These are phyloP conservation scores for Mormyrus hasselquistii DNA, from an alignment of 2,797 vertebrate species.

Conservation along the genomic window DNA sequence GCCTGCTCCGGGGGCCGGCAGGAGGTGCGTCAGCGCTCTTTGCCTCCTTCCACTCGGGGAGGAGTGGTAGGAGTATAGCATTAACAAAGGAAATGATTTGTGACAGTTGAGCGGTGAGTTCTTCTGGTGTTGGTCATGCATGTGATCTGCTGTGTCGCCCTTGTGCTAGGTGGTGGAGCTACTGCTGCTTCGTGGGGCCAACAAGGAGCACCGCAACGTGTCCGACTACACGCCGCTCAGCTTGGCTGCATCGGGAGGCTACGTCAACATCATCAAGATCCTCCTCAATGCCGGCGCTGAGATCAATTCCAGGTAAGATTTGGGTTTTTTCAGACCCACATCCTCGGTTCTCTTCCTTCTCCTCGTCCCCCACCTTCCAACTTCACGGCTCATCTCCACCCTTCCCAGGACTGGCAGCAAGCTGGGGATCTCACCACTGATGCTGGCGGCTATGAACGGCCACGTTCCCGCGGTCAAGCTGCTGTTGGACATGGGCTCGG, in stretches of 20 bases:
- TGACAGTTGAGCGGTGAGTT: background rate
- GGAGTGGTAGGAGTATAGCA: background rate
- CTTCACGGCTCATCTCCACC: slow-evolving; percentile 1
- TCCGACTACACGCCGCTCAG: slow-evolving; percentile 97
- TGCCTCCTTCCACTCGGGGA: background rate
- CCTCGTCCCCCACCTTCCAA: background rate
- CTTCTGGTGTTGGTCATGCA: background rate
- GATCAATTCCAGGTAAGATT: slow-evolving; percentile 89
- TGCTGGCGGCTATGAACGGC: slow-evolving; percentile 98
- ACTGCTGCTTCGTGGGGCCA: slow-evolving; percentile 90
- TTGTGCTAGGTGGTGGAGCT: slow-evolving; percentile 85
- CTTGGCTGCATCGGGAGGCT: slow-evolving; percentile 94
- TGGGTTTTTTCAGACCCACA: background rate
- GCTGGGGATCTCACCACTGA: slow-evolving; percentile 94
- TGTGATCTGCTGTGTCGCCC: background rate
- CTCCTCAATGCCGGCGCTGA: slow-evolving; percentile 96
- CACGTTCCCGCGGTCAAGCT: slow-evolving; percentile 95
- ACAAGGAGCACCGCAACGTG: slow-evolving; percentile 97
- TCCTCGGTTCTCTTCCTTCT: background rate
- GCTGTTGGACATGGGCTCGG: slow-evolving; percentile 95
- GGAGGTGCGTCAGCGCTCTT: slow-evolving; percentile 66
- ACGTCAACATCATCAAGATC: slow-evolving; percentile 99
- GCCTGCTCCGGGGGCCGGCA: slow-evolving; percentile 96
- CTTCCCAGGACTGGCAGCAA: slow-evolving; percentile 88
- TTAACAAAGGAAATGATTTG: background rate